Evolutionary conservation across 2,113 vertebrate species (phyloP).

Genomic region (Meriones unguiculatus): DNA sequence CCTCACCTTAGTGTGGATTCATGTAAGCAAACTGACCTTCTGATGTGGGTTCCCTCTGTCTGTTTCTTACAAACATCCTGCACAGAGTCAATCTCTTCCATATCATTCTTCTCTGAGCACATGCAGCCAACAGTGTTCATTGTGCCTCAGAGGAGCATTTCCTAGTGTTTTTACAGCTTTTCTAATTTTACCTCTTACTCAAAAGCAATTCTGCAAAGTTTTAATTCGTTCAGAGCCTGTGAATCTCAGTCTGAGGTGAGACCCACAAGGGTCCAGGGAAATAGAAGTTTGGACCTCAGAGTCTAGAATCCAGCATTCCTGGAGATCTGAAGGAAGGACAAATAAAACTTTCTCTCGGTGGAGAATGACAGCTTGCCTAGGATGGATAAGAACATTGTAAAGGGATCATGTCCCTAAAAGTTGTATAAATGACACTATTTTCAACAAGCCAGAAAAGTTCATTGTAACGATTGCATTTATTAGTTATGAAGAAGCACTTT

Average conservation of each 20-base stretch:
- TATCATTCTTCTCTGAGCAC: background rate
- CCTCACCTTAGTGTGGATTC: slow-evolving; percentile 97
- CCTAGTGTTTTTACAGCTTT: background rate
- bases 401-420: background rate
- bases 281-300: too few species aligned
- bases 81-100: background rate
- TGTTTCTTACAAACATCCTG: background rate
- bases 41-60: background rate
- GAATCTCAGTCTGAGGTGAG: too few species aligned
- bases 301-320: too few species aligned
- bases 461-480: background rate
- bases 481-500: slow-evolving; percentile 12
- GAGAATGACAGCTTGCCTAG: background rate
- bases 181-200: background rate
- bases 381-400: background rate
- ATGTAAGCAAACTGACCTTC: slow-evolving; percentile 85
- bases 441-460: slow-evolving; percentile 26
- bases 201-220: background rate
- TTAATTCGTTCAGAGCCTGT: background rate
- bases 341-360: background rate
- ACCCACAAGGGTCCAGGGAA: too few species aligned
- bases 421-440: slow-evolving; percentile 20
- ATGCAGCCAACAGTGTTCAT: background rate
- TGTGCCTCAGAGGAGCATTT: background rate
- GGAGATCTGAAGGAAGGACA: too few species aligned